Evolutionary conservation across 2,113 vertebrate species (phyloP).

Genomic region (Oryzias javanicus): DNA sequence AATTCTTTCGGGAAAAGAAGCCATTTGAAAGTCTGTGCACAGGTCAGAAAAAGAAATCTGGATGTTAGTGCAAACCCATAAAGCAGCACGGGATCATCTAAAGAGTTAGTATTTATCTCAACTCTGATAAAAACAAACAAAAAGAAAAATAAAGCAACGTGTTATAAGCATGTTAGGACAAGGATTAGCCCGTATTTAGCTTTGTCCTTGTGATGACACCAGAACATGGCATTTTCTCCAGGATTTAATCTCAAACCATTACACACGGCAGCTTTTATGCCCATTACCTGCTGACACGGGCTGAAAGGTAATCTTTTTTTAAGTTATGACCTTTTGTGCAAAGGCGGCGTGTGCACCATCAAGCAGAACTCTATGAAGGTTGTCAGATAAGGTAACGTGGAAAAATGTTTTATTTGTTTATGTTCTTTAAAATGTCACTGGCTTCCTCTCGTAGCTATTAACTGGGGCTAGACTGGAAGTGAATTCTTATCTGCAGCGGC

Average conservation of each 20-base stretch:
- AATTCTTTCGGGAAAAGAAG: too few species aligned
- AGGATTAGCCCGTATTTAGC: background rate
- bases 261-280: slow-evolving; percentile 7
- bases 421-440: slow-evolving; percentile 67
- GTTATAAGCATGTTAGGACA: background rate
- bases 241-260: slow-evolving; percentile 11
- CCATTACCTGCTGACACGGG: slow-evolving; percentile 13
- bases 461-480: slow-evolving; percentile 44
- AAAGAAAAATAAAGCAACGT: background rate
- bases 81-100: too few species aligned
- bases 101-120: background rate
- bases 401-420: slow-evolving; percentile 56
- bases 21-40: too few species aligned
- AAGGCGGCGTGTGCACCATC: slow-evolving; percentile 13
- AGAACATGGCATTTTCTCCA: slow-evolving; percentile 8
- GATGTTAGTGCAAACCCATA: background rate
- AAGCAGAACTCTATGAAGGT: slow-evolving; percentile 31
- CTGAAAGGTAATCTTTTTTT: slow-evolving; percentile 9
- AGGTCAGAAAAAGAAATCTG: background rate
- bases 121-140: background rate
- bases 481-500: slow-evolving; percentile 52
- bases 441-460: slow-evolving; percentile 46
- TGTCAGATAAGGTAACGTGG: slow-evolving; percentile 28
- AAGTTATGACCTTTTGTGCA: slow-evolving; percentile 50
- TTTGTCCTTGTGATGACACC: slow-evolving; percentile 4